phyloP scores from a whole-genome alignment of 2,888 invertebrate genomes.

The Sinelater perroti region DNA sequence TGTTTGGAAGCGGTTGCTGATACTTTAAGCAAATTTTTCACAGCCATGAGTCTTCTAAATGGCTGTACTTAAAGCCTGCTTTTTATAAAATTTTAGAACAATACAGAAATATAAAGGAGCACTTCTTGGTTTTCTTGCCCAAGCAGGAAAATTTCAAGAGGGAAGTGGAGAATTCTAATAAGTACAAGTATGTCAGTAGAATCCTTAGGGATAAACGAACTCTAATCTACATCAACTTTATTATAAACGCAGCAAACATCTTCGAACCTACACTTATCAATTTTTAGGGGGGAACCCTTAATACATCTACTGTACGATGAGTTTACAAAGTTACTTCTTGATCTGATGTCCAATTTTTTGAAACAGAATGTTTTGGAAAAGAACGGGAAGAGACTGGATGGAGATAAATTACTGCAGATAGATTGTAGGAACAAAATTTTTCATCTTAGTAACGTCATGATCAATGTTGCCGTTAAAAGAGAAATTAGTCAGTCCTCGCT shows the following conservation, averaged over 20 bases:
- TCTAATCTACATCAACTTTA: constrained; percentile 22
- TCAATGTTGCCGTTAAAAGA: constrained; percentile 18
- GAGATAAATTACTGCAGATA: constrained; percentile 20
- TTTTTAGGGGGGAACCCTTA: constrained; percentile 17
- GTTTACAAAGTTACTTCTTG: constrained; percentile 21
- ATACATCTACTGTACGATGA: constrained; percentile 18
- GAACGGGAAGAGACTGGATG: constrained; percentile 24
- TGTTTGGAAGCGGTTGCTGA: constrained; percentile 11
- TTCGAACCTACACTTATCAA: constrained; percentile 24
- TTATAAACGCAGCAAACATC: constrained; percentile 13
- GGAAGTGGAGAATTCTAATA: constrained; percentile 21
- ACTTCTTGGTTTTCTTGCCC: constrained; percentile 19
- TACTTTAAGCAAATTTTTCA: constrained; percentile 19
- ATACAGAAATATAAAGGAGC: constrained; percentile 23
- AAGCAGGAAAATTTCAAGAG: constrained; percentile 28
- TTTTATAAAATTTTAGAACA: constrained; percentile 23
- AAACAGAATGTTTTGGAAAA: constrained; percentile 20
- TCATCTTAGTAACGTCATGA: constrained; percentile 17
- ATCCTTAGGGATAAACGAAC: constrained; percentile 25
- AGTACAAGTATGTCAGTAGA: constrained; percentile 20
- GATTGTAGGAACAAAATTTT: constrained; percentile 27
- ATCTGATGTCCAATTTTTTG: constrained; percentile 30
- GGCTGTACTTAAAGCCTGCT: constrained; percentile 20
- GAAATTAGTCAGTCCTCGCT: constrained; percentile 18
- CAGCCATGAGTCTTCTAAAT: constrained; percentile 2